A percentile compares a stretch with the other conserved stretches of the same genome.
Evolutionary conservation across 2,113 vertebrate genomes (phyloP).

Genomic region (Himantopus leucocephalus): DNA sequence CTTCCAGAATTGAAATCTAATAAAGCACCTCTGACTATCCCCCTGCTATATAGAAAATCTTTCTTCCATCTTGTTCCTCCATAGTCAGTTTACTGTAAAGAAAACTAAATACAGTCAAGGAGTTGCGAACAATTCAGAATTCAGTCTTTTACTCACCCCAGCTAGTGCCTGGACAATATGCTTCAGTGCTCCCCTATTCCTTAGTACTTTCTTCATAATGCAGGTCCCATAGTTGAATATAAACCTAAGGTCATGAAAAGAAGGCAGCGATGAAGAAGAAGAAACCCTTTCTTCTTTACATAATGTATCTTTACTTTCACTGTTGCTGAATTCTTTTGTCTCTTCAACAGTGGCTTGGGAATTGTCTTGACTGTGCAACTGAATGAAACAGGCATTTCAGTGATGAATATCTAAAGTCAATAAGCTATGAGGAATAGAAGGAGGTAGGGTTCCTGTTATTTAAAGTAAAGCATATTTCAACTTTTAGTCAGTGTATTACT

Average conservation of each 20-base stretch:
- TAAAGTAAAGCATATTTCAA: not conserved
- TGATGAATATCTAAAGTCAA: constrained; percentile 66
- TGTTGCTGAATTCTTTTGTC: not conserved
- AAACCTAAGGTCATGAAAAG: not conserved
- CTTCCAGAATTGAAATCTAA: not conserved
- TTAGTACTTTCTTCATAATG: not conserved
- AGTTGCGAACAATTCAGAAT: not conserved
- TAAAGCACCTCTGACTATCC: not conserved
- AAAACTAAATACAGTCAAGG: not conserved
- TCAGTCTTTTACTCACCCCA: not conserved
- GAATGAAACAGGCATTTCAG: constrained; percentile 77
- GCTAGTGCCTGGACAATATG: not conserved
- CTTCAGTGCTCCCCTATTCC: not conserved
- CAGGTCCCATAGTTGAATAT: not conserved
- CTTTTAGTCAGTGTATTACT: not conserved
- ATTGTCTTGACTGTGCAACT: constrained; percentile 73
- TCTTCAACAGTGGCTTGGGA: constrained; percentile 72
- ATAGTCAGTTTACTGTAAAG: not conserved
- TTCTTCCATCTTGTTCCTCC: not conserved
- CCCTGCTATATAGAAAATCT: not conserved
- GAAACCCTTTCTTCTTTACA: not conserved
- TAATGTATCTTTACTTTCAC: not conserved
- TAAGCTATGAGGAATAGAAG: constrained; percentile 79
- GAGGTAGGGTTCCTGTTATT: constrained; percentile 52
- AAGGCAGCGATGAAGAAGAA: not conserved